Evolutionary conservation across 2,113 vertebrate genomes (phyloP).

Genomic region (Eulacestoma nigropectus): DNA sequence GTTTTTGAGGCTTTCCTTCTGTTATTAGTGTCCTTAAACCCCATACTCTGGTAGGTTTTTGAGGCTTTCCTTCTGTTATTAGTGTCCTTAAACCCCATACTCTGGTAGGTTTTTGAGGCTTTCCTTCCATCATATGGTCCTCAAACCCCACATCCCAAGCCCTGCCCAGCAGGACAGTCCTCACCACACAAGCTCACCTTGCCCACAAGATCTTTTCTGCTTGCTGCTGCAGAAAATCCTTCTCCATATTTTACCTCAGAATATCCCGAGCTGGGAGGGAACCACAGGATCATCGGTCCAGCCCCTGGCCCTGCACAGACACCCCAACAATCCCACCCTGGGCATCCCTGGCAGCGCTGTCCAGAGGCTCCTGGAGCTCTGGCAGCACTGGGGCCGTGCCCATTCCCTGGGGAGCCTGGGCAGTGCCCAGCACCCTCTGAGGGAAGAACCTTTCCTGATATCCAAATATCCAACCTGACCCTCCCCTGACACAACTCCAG

Average conservation of each 20-base stretch:
- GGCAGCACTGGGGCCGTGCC: background rate
- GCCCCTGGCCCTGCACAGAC: background rate
- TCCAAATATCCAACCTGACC: background rate
- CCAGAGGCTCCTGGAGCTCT: background rate
- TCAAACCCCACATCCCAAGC: background rate
- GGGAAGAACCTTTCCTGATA: background rate
- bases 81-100: background rate
- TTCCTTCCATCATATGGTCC: no score
- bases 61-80: background rate
- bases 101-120: background rate
- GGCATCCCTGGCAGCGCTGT: accelerated
- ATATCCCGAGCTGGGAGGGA: background rate
- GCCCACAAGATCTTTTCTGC: background rate
- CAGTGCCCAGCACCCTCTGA: background rate
- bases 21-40: accelerated
- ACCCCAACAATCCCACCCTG: background rate
- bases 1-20: background rate
- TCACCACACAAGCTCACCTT: background rate
- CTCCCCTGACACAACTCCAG: background rate
- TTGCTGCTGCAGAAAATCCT: background rate
- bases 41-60: background rate
- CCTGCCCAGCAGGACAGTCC: background rate
- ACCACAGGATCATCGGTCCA: background rate
- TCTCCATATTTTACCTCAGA: background rate
- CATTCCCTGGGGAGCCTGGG: background rate